These are phyloP conservation scores for Drosophila cardini DNA, from an alignment of 1,140 invertebrate genomes.

Conservation along the genomic window DNA sequence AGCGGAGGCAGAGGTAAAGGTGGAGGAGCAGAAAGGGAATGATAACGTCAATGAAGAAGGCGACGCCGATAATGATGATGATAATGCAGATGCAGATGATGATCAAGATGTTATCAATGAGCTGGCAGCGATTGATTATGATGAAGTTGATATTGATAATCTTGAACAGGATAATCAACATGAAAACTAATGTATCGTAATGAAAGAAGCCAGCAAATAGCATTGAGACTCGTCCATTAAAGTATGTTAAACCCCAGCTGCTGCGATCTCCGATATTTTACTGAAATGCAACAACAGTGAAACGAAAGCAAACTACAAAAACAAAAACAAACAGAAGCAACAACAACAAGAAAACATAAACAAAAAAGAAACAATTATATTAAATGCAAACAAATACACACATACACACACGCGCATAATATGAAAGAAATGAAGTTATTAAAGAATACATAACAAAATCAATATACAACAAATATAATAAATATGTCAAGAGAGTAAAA, in stretches of 20 bases:
- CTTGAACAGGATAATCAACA: slow-evolving; percentile 53
- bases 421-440: slow-evolving; percentile 70
- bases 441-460: slow-evolving; percentile 37
- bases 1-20: no score
- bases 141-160: slow-evolving; percentile 47
- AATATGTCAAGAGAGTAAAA: slow-evolving; percentile 50
- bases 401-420: slow-evolving; percentile 45
- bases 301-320: slow-evolving; percentile 23
- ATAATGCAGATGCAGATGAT: slow-evolving; percentile 33
- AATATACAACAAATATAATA: slow-evolving; percentile 58
- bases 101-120: slow-evolving; percentile 47
- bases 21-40: slow-evolving; percentile 25
- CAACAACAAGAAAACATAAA: slow-evolving; percentile 35
- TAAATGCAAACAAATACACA: slow-evolving; percentile 35
- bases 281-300: slow-evolving; percentile 40
- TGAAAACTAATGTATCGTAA: slow-evolving; percentile 58
- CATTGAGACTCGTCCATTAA: slow-evolving; percentile 63
- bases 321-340: slow-evolving; percentile 22
- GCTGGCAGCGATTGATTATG: slow-evolving; percentile 50
- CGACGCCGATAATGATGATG: not conserved
- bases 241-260: slow-evolving; percentile 68
- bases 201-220: slow-evolving; percentile 50
- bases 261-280: slow-evolving; percentile 71
- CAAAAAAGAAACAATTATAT: slow-evolving; percentile 24
- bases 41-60: slow-evolving; percentile 42